A percentile compares a stretch with the other conserved stretches of the same genome.
Evolutionary conservation across 2,797 vertebrate genomes (phyloP).

Genomic region (Cuniculus paca): DNA sequence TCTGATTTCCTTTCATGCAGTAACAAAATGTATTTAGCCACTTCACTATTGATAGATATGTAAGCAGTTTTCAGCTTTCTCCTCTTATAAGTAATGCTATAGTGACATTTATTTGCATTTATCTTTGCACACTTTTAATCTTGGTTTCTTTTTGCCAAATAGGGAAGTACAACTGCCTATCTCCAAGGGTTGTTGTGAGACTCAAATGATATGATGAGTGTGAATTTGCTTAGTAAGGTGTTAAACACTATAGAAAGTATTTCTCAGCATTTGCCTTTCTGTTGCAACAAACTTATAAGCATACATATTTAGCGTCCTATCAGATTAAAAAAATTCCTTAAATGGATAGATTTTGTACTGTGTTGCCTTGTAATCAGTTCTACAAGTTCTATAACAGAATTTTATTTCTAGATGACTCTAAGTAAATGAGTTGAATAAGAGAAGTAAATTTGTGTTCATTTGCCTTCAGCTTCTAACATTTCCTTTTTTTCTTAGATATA

Average conservation of each 20-base stretch:
- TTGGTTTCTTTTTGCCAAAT: conserved; percentile 69
- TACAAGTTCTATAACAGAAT: not conserved
- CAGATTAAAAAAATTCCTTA: not conserved
- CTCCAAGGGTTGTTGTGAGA: conserved; percentile 70
- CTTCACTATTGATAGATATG: not conserved
- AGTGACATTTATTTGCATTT: conserved; percentile 62
- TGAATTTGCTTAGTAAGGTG: conserved; percentile 69
- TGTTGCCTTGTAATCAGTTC: conserved; percentile 7
- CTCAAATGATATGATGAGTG: conserved; percentile 66
- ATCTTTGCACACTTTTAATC: conserved; percentile 60
- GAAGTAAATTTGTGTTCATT: conserved; percentile 7
- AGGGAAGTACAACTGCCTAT: conserved; percentile 52
- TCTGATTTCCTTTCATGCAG: not conserved
- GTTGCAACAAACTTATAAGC: not conserved
- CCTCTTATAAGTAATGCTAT: conserved; percentile 51
- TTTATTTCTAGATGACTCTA: not conserved
- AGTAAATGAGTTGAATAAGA: conserved; percentile 45
- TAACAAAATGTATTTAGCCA: not conserved
- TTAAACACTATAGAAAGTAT: conserved; percentile 52
- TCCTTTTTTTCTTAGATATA: not conserved
- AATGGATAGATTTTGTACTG: not conserved
- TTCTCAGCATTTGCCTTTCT: conserved; percentile 54
- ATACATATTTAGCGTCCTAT: not conserved
- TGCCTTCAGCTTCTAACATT: not conserved
- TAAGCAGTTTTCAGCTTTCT: conserved; percentile 26